A percentile compares a stretch with the other conserved stretches of the same genome.
Evolutionary conservation across 2,888 invertebrate genomes (phyloP).

Genomic region (Amphipyra berbera): DNA sequence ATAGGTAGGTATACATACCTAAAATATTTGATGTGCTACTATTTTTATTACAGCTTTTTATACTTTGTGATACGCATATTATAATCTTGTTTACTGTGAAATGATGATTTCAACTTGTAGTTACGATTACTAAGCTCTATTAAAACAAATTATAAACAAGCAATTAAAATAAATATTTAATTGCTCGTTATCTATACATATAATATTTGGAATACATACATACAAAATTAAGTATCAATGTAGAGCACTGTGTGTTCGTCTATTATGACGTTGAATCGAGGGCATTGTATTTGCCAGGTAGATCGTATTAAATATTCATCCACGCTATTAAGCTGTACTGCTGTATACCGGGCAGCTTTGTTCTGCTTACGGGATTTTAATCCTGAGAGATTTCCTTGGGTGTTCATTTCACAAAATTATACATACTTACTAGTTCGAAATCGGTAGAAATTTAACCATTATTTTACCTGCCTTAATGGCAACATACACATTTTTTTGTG

Average conservation of each 20-base stretch:
- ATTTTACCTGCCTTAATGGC: no score
- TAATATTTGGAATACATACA: background rate
- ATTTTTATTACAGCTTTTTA: conserved; percentile 36
- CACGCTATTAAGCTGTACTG: conserved; percentile 3
- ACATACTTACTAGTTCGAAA: no score
- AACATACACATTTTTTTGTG: no score
- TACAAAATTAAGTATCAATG: background rate
- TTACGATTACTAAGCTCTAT: no score
- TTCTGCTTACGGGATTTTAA: conserved; percentile 18
- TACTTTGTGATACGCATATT: background rate
- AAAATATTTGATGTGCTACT: conserved; percentile 37
- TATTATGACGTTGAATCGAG: conserved; percentile 6
- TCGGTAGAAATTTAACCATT: no score
- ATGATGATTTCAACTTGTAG: conserved; percentile 2
- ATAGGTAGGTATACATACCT: conserved; percentile 52
- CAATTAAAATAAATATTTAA: background rate
- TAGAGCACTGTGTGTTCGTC: background rate
- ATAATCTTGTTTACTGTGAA: conserved; percentile 11
- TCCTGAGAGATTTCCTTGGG: conserved; percentile 4
- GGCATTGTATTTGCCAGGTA: conserved; percentile 8
- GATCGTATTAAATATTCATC: conserved; percentile 19
- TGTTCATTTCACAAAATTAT: background rate
- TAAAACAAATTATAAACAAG: no score
- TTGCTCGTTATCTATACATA: background rate
- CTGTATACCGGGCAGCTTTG: conserved; percentile 16